A percentile compares a stretch with the other conserved stretches of the same genome.
These are phyloP conservation scores for Anolis carolinensis DNA, from an alignment of 2,113 vertebrate genomes.

Conservation along the genomic window DNA sequence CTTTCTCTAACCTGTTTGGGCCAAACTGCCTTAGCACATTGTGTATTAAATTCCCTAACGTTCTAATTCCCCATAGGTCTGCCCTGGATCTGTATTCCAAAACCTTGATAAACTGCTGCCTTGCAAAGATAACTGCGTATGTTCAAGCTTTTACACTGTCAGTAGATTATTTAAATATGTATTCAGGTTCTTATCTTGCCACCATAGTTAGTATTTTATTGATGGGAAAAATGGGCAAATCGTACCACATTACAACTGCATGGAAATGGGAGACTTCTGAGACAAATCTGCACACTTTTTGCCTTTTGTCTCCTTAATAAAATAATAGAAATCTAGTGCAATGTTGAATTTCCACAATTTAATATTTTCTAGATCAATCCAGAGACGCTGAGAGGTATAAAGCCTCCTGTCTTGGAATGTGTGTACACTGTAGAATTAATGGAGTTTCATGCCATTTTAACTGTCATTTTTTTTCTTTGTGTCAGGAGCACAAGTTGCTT, in stretches of 20 bases:
- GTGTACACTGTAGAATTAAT: too few relatives aligned
- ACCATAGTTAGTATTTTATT: slow-evolving; percentile 55
- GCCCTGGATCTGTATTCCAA: slow-evolving; percentile 50
- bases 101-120: slow-evolving; percentile 18
- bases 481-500: too few relatives aligned
- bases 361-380: too few relatives aligned
- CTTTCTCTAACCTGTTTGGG: slow-evolving; percentile 35
- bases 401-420: too few relatives aligned
- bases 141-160: slow-evolving; percentile 46
- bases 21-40: slow-evolving; percentile 33
- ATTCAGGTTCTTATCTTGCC: slow-evolving; percentile 62
- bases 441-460: too few relatives aligned
- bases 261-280: slow-evolving; percentile 51
- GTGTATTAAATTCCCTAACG: slow-evolving; percentile 50
- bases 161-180: slow-evolving; percentile 56
- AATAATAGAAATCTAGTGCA: background rate
- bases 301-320: background rate
- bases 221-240: slow-evolving; percentile 16
- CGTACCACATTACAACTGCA: slow-evolving; percentile 32
- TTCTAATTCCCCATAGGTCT: slow-evolving; percentile 17
- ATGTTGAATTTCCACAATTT: too few relatives aligned
- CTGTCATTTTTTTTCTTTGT: too few relatives aligned
- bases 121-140: slow-evolving; percentile 48
- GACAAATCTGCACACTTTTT: background rate
- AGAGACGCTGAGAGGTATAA: too few relatives aligned